Evolutionary conservation across 2,797 vertebrate genomes (phyloP).

Genomic region (Ctenopoma kingsleyae): DNA sequence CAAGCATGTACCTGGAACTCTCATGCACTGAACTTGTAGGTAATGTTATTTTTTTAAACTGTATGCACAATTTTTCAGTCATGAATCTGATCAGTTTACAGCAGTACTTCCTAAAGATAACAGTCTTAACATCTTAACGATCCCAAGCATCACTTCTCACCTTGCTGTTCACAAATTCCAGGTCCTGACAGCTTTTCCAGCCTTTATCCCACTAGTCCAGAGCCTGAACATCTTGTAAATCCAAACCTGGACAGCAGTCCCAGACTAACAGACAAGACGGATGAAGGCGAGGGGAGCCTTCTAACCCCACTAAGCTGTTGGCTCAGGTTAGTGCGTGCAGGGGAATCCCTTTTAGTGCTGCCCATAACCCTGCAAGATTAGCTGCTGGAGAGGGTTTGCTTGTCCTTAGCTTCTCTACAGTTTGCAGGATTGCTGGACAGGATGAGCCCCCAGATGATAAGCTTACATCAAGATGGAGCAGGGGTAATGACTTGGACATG

Average conservation of each 20-base stretch:
- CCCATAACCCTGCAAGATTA: conserved; percentile 70
- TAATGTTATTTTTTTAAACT: conserved; percentile 28
- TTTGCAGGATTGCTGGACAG: conserved; percentile 66
- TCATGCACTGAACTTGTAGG: conserved; percentile 19
- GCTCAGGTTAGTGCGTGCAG: conserved; percentile 53
- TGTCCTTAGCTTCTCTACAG: conserved; percentile 42
- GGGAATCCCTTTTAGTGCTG: conserved; percentile 66
- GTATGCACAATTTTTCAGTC: conserved; percentile 37
- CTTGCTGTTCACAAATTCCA: conserved; percentile 17
- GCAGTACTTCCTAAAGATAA: conserved; percentile 47
- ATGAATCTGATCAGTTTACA: conserved; percentile 45
- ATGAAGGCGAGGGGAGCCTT: conserved; percentile 36
- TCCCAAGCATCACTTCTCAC: conserved; percentile 22
- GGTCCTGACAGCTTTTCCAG: conserved; percentile 13
- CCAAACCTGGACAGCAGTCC: conserved; percentile 32
- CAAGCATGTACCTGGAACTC: conserved; percentile 40
- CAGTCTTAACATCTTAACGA: conserved; percentile 25
- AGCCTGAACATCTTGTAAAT: conserved; percentile 1
- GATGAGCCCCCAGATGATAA: conserved; percentile 60
- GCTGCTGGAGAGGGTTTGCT: conserved; percentile 49
- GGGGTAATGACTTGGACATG: conserved; percentile 10
- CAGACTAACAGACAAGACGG: conserved; percentile 15
- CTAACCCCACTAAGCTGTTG: conserved; percentile 47
- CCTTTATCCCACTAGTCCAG: conserved; percentile 4
- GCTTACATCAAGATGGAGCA: conserved; percentile 41